A percentile compares a stretch with the other conserved stretches of the same genome.
These are phyloP conservation scores for Drosophila melanosoma DNA, from an alignment of 2,888 invertebrate genomes.

Conservation along the genomic window DNA sequence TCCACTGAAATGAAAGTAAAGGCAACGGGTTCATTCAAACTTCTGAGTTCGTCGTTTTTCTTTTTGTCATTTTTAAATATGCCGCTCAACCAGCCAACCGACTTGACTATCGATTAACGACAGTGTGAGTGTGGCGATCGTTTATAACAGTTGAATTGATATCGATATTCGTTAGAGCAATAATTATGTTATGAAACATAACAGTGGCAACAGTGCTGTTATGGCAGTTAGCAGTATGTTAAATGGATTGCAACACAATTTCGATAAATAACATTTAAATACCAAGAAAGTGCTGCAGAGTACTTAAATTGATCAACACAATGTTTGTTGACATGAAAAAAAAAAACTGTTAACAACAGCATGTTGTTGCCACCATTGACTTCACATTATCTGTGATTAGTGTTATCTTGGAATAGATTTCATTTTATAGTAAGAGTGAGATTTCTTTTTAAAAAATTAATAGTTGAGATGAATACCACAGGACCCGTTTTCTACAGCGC, in stretches of 20 bases:
- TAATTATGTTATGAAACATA: neutral
- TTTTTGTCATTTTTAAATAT: conserved; percentile 1
- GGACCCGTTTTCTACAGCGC: conserved; percentile 78
- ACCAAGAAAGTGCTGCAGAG: neutral
- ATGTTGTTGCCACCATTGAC: neutral
- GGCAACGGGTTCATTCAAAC: neutral
- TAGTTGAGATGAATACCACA: conserved; percentile 2
- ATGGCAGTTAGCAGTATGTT: neutral
- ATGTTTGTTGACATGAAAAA: neutral
- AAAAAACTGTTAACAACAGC: conserved; percentile 5
- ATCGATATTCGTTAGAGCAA: neutral
- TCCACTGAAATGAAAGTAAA: conserved; percentile 33
- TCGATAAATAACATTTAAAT: neutral
- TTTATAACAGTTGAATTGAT: neutral
- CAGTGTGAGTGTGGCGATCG: neutral
- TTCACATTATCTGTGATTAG: neutral
- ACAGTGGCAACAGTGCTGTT: neutral
- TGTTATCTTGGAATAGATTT: neutral
- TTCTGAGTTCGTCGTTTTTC: neutral
- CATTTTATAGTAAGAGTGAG: neutral
- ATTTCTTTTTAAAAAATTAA: neutral
- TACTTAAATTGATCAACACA: neutral
- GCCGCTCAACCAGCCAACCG: neutral
- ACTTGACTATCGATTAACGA: neutral
- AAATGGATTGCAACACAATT: neutral